Base-by-base conservation (phyloP, 2,888 invertebrate species). In the Rotaria sp. region DNA sequence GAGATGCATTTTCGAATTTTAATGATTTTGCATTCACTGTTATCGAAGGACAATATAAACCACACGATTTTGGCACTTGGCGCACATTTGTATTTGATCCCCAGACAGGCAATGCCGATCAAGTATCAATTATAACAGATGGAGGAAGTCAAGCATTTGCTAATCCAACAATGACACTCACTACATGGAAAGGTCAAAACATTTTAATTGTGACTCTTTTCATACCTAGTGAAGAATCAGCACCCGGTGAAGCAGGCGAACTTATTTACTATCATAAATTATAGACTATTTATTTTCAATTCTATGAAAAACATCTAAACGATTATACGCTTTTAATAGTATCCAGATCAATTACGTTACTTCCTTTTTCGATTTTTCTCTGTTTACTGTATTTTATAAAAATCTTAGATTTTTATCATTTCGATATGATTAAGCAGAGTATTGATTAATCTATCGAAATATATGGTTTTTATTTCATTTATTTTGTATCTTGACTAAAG, bases 81-180 rank as follows among this genome's bases (percentile, higher is more conserved):
- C 80, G 80, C 1, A 80, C 80, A 26, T 80, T 80, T 18, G 26
- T 80, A 45, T 80, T 45, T 45, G 80, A 80, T 80, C 45, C 41
- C 2, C 80, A 80, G 38, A 80, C 80, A 45, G 80, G 80, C 2
- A 80, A 45, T 80, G 80, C 80, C n/a, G 80, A 80, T 26, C 80
- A 45, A 45, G 26, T 80, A n/a, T 1, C 24, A 8, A 18, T 80
- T 80, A 10, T 45, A 15, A 80, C 80, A n/a, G 35, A 80, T 45
- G n/a, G 45, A 45, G 80, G 80, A 15, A 80, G 80, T 80, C 80
- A 80, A 80, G 80, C 80, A 80, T 80, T 80, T 80, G 80, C 80
- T 26, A 80, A 80, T 80, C 80, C 80, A 80, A 80, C 80, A 10
- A 80, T 80, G 5, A 80, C 80, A 45, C n/a, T 80, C 24, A 80